A percentile compares a stretch with the other conserved stretches of the same genome.
These are phyloP conservation scores for Pterocles orientalis DNA, from an alignment of 2,113 vertebrate genomes.

Conservation along the genomic window DNA sequence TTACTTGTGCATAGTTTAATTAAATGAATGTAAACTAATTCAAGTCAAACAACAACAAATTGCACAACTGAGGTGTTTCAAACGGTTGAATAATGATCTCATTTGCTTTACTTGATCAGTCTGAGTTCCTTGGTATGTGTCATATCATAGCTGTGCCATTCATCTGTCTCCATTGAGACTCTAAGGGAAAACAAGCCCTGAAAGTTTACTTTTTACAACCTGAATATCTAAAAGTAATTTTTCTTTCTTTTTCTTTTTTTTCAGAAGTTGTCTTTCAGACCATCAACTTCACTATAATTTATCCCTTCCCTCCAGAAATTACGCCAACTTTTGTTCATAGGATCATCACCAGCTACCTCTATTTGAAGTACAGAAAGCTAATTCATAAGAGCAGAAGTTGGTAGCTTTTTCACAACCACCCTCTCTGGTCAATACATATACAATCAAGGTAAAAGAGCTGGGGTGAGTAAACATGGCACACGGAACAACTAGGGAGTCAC, in stretches of 20 bases:
- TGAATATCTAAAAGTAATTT: not conserved
- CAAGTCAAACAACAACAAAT: not conserved
- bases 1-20: not conserved
- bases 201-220: not conserved
- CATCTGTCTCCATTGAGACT: not conserved
- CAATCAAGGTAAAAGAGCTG: not conserved
- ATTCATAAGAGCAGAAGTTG: not conserved
- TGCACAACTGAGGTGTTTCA: not conserved
- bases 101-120: not conserved
- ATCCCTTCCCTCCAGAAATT: not conserved
- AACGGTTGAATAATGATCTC: not conserved
- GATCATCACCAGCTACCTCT: not conserved
- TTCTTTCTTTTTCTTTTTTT: not conserved
- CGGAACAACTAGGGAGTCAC: not conserved
- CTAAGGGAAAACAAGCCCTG: not conserved
- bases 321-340: not conserved
- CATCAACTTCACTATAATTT: not conserved
- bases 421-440: not conserved
- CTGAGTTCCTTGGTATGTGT: not conserved
- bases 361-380: not conserved
- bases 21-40: not conserved
- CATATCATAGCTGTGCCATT: not conserved
- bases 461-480: not conserved
- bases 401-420: not conserved
- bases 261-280: not conserved